Percentiles rank a stretch among this genome's conserved stretches.
Evolutionary conservation across 2,888 invertebrate genomes (phyloP).

Genomic region (Dolichomitus sp.): DNA sequence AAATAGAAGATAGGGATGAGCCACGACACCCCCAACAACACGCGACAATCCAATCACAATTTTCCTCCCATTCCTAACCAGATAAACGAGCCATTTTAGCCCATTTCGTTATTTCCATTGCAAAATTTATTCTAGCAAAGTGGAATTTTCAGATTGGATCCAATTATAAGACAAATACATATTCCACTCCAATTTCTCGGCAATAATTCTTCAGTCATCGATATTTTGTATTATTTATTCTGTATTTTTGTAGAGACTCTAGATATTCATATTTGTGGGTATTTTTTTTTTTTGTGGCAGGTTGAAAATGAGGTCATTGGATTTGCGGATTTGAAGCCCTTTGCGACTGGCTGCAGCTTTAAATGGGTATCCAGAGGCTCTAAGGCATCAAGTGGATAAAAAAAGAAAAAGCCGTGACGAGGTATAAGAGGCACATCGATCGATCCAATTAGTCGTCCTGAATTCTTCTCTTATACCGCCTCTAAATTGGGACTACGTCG

Average conservation of each 20-base stretch:
- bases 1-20: slow-evolving; percentile 13
- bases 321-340: slow-evolving; percentile 59
- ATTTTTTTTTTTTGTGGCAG: slow-evolving; percentile 10
- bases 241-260: neutral
- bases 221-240: neutral
- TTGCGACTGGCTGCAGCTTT: slow-evolving; percentile 65
- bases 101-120: no score
- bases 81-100: neutral
- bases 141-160: no score
- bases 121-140: no score
- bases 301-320: slow-evolving; percentile 52
- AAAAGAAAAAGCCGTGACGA: slow-evolving; percentile 27
- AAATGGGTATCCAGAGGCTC: slow-evolving; percentile 57
- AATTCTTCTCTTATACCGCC: slow-evolving; percentile 39
- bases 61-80: neutral
- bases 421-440: slow-evolving; percentile 44
- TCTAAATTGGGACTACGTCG: slow-evolving; percentile 44
- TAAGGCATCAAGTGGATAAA: neutral
- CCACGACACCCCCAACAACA: slow-evolving; percentile 16
- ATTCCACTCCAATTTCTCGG: neutral
- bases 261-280: neutral
- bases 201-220: neutral
- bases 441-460: slow-evolving; percentile 64
- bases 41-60: slow-evolving; percentile 21
- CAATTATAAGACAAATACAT: no score